phyloP scores from a whole-genome alignment of 1,140 invertebrate genomes.

The Luehdorfia chinensis region DNA sequence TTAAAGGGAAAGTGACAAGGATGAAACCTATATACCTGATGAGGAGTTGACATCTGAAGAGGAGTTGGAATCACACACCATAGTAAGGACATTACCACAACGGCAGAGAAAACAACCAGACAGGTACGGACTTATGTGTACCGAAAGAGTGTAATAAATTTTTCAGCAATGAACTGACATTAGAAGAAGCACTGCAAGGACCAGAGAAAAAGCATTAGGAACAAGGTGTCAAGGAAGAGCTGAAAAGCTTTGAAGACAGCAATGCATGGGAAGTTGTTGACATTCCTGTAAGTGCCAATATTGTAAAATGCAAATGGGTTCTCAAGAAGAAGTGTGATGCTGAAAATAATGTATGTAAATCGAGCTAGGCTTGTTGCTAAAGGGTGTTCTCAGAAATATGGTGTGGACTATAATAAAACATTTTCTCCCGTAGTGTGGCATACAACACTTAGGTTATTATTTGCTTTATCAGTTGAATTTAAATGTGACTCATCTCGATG shows the following conservation, averaged over 20 bases:
- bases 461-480: slow-evolving; percentile 20
- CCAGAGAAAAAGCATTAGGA: slow-evolving; percentile 25
- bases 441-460: too few relatives aligned
- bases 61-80: background rate
- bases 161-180: slow-evolving; percentile 9
- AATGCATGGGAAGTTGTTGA: slow-evolving; percentile 24
- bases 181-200: slow-evolving; percentile 20
- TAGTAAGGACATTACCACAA: background rate
- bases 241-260: slow-evolving; percentile 31
- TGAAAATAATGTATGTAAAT: slow-evolving; percentile 22
- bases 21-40: slow-evolving; percentile 10
- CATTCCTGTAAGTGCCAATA: slow-evolving; percentile 5
- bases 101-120: slow-evolving; percentile 16
- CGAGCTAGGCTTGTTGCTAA: slow-evolving; percentile 24
- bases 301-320: slow-evolving; percentile 32
- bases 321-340: slow-evolving; percentile 24
- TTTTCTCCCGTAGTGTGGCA: too few relatives aligned
- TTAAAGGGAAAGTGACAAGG: background rate
- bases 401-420: slow-evolving; percentile 27
- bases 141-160: background rate
- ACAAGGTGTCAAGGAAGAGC: slow-evolving; percentile 22
- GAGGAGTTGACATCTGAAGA: background rate
- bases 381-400: slow-evolving; percentile 24
- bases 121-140: slow-evolving; percentile 9
- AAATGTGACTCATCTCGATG: too few relatives aligned